phyloP scores from a whole-genome alignment of 2,888 invertebrate species.

The Ectemnius cavifrons region DNA sequence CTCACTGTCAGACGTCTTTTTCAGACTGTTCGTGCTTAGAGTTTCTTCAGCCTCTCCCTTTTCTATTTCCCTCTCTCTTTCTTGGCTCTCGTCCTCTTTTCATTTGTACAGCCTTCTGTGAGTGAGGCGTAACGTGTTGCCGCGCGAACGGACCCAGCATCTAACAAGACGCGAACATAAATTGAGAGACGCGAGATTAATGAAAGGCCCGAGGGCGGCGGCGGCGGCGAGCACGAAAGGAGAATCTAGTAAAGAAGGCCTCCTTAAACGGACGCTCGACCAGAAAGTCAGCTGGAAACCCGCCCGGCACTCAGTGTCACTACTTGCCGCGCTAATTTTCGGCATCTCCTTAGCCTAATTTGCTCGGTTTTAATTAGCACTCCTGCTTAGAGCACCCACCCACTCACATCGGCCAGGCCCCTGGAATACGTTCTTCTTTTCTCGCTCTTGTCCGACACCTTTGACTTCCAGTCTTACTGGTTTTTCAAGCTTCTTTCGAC shows the following conservation, averaged over 20 bases:
- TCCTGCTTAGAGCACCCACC: conserved; percentile 17
- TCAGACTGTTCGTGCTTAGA: background rate
- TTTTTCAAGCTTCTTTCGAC: too few relatives aligned
- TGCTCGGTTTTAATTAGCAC: conserved; percentile 75
- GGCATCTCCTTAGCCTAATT: conserved; percentile 73
- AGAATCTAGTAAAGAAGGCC: conserved; percentile 52
- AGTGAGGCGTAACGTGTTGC: conserved; percentile 68
- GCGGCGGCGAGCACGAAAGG: conserved; percentile 68
- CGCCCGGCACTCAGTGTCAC: conserved; percentile 19
- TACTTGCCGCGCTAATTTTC: conserved; percentile 44
- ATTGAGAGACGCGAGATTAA: conserved; percentile 76
- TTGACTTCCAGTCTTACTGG: too few relatives aligned
- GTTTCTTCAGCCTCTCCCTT: background rate
- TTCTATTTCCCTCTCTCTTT: conserved; percentile 5
- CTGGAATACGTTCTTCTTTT: background rate
- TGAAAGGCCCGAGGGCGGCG: conserved; percentile 72
- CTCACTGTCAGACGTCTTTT: too few relatives aligned
- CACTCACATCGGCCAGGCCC: conserved; percentile 5
- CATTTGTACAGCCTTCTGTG: conserved; percentile 39
- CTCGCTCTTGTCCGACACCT: background rate
- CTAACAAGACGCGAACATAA: conserved; percentile 76
- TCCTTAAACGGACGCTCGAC: conserved; percentile 37
- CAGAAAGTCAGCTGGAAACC: conserved; percentile 40
- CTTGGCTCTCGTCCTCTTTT: conserved; percentile 43
- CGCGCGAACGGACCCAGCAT: conserved; percentile 61